Conservation (phyloP, 1,140 invertebrate species). For the Eufriesea mexicana region DNA sequence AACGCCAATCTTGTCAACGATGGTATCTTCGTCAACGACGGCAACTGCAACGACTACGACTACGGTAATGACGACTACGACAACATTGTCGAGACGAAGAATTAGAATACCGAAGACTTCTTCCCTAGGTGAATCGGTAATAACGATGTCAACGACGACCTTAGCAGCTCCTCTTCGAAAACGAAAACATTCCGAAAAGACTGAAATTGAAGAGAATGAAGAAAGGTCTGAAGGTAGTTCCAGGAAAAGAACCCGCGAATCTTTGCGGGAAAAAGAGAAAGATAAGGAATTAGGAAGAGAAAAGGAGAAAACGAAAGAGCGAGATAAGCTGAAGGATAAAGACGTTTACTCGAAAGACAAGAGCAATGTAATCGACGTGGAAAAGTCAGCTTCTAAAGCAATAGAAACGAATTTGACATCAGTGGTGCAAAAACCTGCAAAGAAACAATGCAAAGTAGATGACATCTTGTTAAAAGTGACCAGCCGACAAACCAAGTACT, state of each 20-base stretch:
- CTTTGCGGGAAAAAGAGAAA: conserved; percentile 69
- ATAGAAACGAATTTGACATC: conserved; percentile 9
- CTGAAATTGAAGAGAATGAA: conserved; percentile 74
- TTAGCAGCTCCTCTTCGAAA: conserved; percentile 69
- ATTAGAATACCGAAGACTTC: conserved; percentile 72
- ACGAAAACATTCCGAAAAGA: conserved; percentile 82
- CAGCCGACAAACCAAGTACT: conserved; percentile 73
- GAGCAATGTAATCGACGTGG: conserved; percentile 50
- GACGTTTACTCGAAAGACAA: conserved; percentile 61
- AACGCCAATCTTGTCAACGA: conserved; percentile 4
- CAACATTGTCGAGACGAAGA: conserved; percentile 64
- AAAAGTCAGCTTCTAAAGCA: conserved; percentile 41
- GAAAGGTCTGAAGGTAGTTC: conserved; percentile 59
- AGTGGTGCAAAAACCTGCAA: conserved; percentile 54
- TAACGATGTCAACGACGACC: neutral
- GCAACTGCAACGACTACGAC: conserved; percentile 55
- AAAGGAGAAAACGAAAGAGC: conserved; percentile 43
- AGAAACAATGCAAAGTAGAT: conserved; percentile 79
- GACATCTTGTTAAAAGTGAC: conserved; percentile 80
- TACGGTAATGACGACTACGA: neutral
- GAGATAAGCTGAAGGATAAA: conserved; percentile 45
- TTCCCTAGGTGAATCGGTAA: neutral
- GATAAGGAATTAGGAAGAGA: conserved; percentile 63
- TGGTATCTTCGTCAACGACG: conserved; percentile 19
- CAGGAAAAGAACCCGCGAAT: conserved; percentile 75